A percentile compares a stretch with the other conserved stretches of the same genome.
Conservation (phyloP, 2,888 invertebrate species). For the Criorhina ranunculi region DNA sequence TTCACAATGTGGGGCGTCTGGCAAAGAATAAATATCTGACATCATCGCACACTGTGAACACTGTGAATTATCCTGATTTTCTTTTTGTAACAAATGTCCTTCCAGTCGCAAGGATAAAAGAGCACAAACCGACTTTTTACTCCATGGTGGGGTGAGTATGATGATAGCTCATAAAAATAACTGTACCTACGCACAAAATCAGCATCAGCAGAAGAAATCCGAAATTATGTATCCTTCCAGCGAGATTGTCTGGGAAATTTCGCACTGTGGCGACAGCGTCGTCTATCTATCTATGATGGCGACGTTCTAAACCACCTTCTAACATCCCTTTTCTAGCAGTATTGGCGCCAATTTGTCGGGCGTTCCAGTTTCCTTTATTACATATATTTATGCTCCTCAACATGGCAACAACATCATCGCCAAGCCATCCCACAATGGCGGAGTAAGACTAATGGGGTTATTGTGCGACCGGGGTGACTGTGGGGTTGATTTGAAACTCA, state of each 20-base stretch:
- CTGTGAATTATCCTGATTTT: slow-evolving; percentile 19
- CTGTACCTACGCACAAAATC: slow-evolving; percentile 52
- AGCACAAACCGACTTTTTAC: slow-evolving; percentile 2
- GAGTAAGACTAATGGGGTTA: slow-evolving; percentile 45
- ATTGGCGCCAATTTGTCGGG: slow-evolving; percentile 74
- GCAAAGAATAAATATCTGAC: slow-evolving; percentile 52
- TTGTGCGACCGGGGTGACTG: slow-evolving; percentile 27
- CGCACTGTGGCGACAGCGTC: slow-evolving; percentile 47
- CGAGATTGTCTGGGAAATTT: slow-evolving; percentile 66
- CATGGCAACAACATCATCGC: slow-evolving; percentile 43
- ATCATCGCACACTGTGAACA: slow-evolving; percentile 46
- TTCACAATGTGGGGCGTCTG: slow-evolving; percentile 6
- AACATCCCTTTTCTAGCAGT: slow-evolving; percentile 27
- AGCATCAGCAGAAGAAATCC: slow-evolving; percentile 28
- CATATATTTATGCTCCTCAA: slow-evolving; percentile 24
- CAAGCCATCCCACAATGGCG: slow-evolving; percentile 8
- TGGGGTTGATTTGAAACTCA: slow-evolving; percentile 21
- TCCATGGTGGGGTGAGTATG: background rate
- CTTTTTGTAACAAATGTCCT: slow-evolving; percentile 15
- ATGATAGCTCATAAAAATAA: slow-evolving; percentile 14
- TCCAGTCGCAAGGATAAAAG: slow-evolving; percentile 42
- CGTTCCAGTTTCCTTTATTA: slow-evolving; percentile 46
- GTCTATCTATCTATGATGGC: slow-evolving; percentile 52
- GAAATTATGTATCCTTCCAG: slow-evolving; percentile 64
- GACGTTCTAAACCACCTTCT: slow-evolving; percentile 41